Evolutionary conservation across 2,888 invertebrate genomes (phyloP).

Genomic region (Lycaena phlaeas): DNA sequence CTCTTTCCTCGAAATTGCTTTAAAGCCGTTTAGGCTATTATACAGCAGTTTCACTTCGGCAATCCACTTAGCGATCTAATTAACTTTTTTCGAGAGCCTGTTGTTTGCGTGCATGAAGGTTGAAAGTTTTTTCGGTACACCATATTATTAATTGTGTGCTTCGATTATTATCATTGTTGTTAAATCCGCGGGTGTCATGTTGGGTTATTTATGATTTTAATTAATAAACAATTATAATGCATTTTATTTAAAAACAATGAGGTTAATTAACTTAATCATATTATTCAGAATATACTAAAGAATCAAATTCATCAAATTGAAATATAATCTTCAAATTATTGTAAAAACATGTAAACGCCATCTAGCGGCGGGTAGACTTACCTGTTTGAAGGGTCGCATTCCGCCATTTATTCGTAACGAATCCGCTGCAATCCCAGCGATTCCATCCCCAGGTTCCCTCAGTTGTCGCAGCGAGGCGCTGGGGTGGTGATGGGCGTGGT

Average conservation of each 20-base stretch:
- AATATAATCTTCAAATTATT: too few species aligned
- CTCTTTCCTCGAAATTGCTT: not conserved
- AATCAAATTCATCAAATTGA: too few species aligned
- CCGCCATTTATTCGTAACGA: conserved; percentile 96
- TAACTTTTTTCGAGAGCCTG: conserved; percentile 24
- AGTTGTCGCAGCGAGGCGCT: conserved; percentile 91
- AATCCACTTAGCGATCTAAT: conserved; percentile 38
- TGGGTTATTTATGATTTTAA: too few species aligned
- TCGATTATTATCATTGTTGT: too few species aligned
- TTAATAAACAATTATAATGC: too few species aligned
- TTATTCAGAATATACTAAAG: conserved; percentile 2
- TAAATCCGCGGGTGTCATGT: too few species aligned
- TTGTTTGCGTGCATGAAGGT: conserved; percentile 17
- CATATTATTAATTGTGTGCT: too few species aligned
- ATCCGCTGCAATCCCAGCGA: conserved; percentile 96
- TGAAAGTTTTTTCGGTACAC: not conserved
- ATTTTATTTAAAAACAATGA: too few species aligned
- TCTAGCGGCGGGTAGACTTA: conserved; percentile 61
- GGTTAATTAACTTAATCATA: too few species aligned
- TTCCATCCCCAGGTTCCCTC: conserved; percentile 86
- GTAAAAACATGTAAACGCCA: too few species aligned
- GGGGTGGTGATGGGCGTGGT: conserved; percentile 79
- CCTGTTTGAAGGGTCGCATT: conserved; percentile 96
- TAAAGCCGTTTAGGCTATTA: conserved; percentile 30
- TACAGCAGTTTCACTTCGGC: conserved; percentile 32